phyloP scores from a whole-genome alignment of 2,888 invertebrate genomes.

The Caenorhabditis sp. region DNA sequence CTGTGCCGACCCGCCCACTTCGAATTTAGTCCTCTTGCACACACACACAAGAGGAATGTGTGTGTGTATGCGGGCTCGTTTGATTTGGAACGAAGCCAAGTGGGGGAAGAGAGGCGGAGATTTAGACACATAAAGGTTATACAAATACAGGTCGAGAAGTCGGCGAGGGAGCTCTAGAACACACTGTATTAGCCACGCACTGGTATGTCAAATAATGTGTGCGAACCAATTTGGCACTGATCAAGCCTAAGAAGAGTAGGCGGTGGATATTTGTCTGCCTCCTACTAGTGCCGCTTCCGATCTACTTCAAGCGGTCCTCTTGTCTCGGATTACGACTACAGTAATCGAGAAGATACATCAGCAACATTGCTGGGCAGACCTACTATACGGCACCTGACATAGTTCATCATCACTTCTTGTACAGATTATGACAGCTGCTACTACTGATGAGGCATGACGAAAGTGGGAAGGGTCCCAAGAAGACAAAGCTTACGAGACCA shows the following conservation, averaged over 20 bases:
- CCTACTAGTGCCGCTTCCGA: constrained; percentile 29
- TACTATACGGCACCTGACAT: constrained; percentile 40
- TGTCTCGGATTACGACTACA: constrained; percentile 53
- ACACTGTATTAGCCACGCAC: constrained; percentile 51
- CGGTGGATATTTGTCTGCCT: constrained; percentile 43
- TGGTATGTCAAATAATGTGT: constrained; percentile 55
- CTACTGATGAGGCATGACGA: constrained; percentile 27
- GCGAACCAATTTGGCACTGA: constrained; percentile 60
- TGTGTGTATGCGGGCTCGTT: constrained; percentile 61
- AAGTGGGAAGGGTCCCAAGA: not conserved
- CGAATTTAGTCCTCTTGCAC: constrained; percentile 45
- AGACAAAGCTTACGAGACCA: constrained; percentile 34
- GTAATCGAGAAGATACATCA: constrained; percentile 42
- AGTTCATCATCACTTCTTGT: constrained; percentile 52
- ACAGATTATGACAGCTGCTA: constrained; percentile 49
- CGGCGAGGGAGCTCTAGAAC: constrained; percentile 55
- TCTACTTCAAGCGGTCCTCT: constrained; percentile 18
- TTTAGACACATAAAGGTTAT: constrained; percentile 64
- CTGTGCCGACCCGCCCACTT: constrained; percentile 37
- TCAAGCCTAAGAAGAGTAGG: constrained; percentile 49
- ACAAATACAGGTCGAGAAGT: constrained; percentile 54
- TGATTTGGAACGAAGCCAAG: constrained; percentile 65
- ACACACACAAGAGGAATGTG: constrained; percentile 56
- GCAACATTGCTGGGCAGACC: constrained; percentile 30
- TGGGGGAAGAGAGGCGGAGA: constrained; percentile 43